Percentiles rank a stretch among this genome's conserved stretches.
phyloP scores from a whole-genome alignment of 2,888 invertebrate genomes.

The Cerastoderma edule region DNA sequence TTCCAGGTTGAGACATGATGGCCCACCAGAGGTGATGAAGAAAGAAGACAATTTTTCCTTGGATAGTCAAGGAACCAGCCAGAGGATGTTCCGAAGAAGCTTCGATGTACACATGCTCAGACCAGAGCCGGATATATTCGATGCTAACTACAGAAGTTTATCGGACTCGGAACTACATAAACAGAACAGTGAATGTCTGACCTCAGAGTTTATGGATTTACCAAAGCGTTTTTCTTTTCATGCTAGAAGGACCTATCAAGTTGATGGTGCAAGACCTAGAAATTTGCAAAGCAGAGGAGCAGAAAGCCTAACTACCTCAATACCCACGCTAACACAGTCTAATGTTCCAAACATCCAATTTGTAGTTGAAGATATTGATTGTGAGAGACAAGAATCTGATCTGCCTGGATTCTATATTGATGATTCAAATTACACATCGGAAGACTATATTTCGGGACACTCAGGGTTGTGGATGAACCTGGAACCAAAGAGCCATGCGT shows the following conservation, averaged over 20 bases:
- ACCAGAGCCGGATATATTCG: constrained; percentile 17
- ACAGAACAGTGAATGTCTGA: constrained; percentile 27
- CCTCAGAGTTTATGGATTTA: constrained; percentile 49
- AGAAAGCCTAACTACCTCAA: constrained; percentile 11
- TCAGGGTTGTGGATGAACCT: constrained; percentile 37
- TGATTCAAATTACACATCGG: constrained; percentile 14
- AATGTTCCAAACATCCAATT: constrained; percentile 44
- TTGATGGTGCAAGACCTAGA: background rate
- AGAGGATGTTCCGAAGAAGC: constrained; percentile 17
- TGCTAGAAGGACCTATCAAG: background rate
- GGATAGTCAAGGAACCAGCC: background rate
- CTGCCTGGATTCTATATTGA: constrained; percentile 1
- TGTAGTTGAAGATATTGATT: constrained; percentile 25
- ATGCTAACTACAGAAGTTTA: constrained; percentile 26
- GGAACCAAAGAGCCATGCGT: constrained; percentile 40
- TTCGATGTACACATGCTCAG: constrained; percentile 19
- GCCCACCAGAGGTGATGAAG: background rate
- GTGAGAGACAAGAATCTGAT: constrained; percentile 10
- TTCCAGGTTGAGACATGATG: background rate
- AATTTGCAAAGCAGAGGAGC: background rate
- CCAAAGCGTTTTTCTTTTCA: constrained; percentile 40
- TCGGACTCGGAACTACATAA: constrained; percentile 45
- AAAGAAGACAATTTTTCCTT: background rate
- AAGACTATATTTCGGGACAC: constrained; percentile 15
- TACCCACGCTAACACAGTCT: constrained; percentile 10